Evolutionary conservation across 2,113 vertebrate genomes (phyloP), one percentile per base, ranked within the genome.

Genomic region (Sphyrna mokarran): DNA sequence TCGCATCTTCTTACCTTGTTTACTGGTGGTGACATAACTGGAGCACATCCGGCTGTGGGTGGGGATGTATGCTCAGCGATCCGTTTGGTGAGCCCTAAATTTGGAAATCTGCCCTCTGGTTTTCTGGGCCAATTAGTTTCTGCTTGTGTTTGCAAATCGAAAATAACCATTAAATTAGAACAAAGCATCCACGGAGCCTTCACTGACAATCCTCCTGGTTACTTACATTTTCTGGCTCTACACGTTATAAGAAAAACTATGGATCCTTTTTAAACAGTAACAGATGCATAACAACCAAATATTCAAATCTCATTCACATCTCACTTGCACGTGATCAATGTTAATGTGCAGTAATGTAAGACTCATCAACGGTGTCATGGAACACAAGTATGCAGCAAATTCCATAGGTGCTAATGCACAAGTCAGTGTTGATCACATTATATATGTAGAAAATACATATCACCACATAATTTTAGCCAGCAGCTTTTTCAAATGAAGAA

Each of bases 61-160:
- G 87, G 87, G 61, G 87, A n/a, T n/a, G 63, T 63, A 63, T 63
- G 29, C 33, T 91, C 87, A 91, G 87, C 87, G n/a, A 4, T 91
- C 87, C 63, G 87, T 63, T 91, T 63, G 63, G 54, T 91, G 58
- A 91, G 87, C 87, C 87, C 87, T 63, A 91, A 91, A 63, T 91
- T 63, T 91, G 58, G 54, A 61, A 91, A 58, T 91, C 54, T 91
- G 87, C 87, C 87, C 58, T 90, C 7, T 63, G 58, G 87, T 91
- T 91, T 63, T 4, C 58, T 91, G 87, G 33, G 58, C 58, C 58
- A 91, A 61, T 5, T 63, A n/a, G 58, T 63, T 91, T 91, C 61
- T 91, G 29, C 87, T 63, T 91, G 29, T n/a, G 87, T 29, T 7
- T 91, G n/a, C 87, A 91, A 91, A 91, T 91, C 87, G 33, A 58